phyloP scores from a whole-genome alignment of 2,113 vertebrate species.

The Pongo pygmaeus region DNA sequence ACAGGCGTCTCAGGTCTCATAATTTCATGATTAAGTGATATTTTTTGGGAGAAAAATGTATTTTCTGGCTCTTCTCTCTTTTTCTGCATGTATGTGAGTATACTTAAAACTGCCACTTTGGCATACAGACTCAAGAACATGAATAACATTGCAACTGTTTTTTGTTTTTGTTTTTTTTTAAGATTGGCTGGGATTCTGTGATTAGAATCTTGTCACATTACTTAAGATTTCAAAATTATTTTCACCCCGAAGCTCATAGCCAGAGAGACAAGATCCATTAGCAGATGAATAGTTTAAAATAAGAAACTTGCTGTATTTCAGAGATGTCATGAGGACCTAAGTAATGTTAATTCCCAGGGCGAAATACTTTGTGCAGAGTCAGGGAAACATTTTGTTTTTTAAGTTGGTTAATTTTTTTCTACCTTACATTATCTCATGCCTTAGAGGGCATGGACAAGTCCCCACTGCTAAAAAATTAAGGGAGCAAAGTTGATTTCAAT shows the following conservation, averaged over 20 bases:
- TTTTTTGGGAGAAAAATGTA: neutral
- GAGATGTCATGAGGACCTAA: neutral
- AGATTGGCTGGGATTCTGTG: neutral
- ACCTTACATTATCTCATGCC: neutral
- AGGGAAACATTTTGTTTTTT: neutral
- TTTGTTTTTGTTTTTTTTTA: neutral
- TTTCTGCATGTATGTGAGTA: neutral
- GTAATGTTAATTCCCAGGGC: neutral
- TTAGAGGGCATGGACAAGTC: neutral
- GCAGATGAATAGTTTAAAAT: neutral
- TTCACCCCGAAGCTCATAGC: neutral
- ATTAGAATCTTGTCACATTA: neutral
- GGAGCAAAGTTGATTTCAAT: neutral
- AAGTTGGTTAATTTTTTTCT: neutral
- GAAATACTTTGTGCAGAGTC: neutral
- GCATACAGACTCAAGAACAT: neutral
- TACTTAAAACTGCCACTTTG: neutral
- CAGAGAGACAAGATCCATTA: neutral
- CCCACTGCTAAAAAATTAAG: neutral
- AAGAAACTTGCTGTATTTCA: neutral
- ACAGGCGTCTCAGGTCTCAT: neutral
- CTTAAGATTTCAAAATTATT: neutral
- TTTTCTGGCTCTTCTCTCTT: neutral
- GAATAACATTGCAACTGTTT: neutral
- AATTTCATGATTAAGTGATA: neutral